These are phyloP conservation scores for Dolichopus griseipennis DNA, from an alignment of 2,888 invertebrate species.

Conservation along the genomic window DNA sequence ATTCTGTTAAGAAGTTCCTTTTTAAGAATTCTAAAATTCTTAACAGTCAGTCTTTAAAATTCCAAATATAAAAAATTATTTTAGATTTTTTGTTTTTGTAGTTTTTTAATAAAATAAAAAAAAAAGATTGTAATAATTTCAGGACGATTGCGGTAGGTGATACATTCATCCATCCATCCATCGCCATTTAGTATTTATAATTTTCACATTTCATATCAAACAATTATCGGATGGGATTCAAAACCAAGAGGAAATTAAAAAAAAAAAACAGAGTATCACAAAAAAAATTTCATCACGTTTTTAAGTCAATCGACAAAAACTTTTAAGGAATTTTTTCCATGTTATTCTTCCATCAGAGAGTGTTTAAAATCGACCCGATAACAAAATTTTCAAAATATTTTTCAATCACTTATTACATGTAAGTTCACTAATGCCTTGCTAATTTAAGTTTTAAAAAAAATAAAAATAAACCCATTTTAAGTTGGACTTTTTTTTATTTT, in stretches of 20 bases:
- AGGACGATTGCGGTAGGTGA: not conserved
- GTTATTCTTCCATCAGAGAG: not conserved
- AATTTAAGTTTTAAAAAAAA: not conserved
- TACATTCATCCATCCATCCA: not conserved
- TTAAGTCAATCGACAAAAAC: not conserved
- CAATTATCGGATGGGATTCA: too few relatives aligned
- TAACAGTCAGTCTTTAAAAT: slow-evolving; percentile 3
- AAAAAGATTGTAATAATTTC: not conserved
- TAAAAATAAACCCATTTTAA: too few relatives aligned
- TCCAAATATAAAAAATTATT: too few relatives aligned
- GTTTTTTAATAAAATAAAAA: too few relatives aligned
- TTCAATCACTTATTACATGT: not conserved
- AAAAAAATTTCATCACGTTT: not conserved
- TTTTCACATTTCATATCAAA: too few relatives aligned
- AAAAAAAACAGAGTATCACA: too few relatives aligned
- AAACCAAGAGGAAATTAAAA: too few relatives aligned
- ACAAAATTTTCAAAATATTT: slow-evolving; percentile 2
- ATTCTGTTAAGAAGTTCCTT: not conserved
- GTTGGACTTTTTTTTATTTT: too few relatives aligned
- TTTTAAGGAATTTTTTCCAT: slow-evolving; percentile 1
- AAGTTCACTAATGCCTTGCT: not conserved
- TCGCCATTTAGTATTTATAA: not conserved
- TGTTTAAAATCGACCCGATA: not conserved
- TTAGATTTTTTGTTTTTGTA: too few relatives aligned
- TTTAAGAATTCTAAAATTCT: not conserved